These are phyloP conservation scores for Eupithecia subfuscata DNA, from an alignment of 2,888 invertebrate species.

Conservation along the genomic window DNA sequence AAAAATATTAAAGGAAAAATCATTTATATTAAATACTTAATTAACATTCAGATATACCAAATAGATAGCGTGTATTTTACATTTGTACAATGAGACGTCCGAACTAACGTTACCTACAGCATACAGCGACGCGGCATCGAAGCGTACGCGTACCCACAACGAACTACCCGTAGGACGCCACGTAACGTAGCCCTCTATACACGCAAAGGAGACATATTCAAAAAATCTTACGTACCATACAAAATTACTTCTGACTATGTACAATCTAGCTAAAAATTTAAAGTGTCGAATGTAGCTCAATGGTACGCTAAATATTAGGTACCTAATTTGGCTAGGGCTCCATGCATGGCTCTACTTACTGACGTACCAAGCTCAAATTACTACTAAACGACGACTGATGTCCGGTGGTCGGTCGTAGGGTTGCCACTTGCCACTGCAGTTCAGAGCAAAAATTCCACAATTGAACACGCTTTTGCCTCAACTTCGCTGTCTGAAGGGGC, in stretches of 20 bases:
- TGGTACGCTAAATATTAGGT: constrained; percentile 72
- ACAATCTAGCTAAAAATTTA: constrained; percentile 77
- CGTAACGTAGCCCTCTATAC: constrained; percentile 73
- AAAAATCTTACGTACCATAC: constrained; percentile 80
- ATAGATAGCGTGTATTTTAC: constrained; percentile 81
- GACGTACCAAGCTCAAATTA: constrained; percentile 69
- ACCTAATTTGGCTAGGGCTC: constrained; percentile 73
- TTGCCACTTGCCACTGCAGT: not conserved
- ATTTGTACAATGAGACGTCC: constrained; percentile 82
- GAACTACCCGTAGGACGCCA: constrained; percentile 78
- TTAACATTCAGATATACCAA: constrained; percentile 78
- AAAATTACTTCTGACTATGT: constrained; percentile 81
- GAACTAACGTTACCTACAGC: constrained; percentile 72
- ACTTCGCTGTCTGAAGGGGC: not conserved
- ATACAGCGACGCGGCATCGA: constrained; percentile 79
- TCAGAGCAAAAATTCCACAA: not conserved
- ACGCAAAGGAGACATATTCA: constrained; percentile 80
- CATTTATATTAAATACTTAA: constrained; percentile 76
- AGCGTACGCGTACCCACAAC: constrained; percentile 82
- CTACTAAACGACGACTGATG: constrained; percentile 49
- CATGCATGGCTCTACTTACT: constrained; percentile 73
- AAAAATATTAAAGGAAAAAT: constrained; percentile 84
- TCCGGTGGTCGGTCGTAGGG: constrained; percentile 30
- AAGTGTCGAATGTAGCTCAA: constrained; percentile 64
- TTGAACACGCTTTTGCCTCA: not conserved